Evolutionary conservation across 2,113 vertebrate genomes (phyloP), one percentile per base, ranked within the genome.

Genomic region (Cygnus atratus): DNA sequence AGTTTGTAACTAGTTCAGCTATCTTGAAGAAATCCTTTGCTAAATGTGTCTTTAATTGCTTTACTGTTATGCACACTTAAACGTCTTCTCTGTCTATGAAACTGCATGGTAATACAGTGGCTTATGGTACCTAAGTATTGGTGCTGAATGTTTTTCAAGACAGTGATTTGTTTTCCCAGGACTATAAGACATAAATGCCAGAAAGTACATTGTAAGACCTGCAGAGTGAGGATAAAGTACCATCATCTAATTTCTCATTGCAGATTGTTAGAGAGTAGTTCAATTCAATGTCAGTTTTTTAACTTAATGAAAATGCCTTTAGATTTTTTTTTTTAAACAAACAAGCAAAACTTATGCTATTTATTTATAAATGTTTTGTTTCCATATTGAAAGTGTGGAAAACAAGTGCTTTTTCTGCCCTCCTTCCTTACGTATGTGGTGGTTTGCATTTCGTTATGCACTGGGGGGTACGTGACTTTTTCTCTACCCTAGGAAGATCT

Each of bases 331-430:
- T 50, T 52, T 26, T 25, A 52, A 46, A 46, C 3, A 28, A 55
- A 55, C 3, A 55, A 55, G 29, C 5, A 83, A 80, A 63, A 17
- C 11, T 24, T 37, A 26, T 5, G 6, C 14, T n/a, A 6, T 55
- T 73, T 71, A 75, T 75, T 92, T 90, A 44, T 37, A 90, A 52
- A 24, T 39, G 19, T n/a, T 62, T 59, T 86, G 9, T 62, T 95
- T 82, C 41, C 48, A 62, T 55, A 39, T 25, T 58, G 48, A 81
- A 87, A 74, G 50, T 19, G 37, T 66, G 54, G 80, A 89, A 94
- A 92, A 55, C 43, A 68, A 93, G 11, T 76, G 41, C 13, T 91
- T 94, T 95, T 88, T 92, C 80, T 82, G 31, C 44, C 81, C 33
- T 68, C 33, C 43, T 93, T 90, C 65, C 50, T 80, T 73, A 58